These are phyloP conservation scores for Chelon auratus DNA, from an alignment of 2,797 vertebrate genomes.

Conservation along the genomic window DNA sequence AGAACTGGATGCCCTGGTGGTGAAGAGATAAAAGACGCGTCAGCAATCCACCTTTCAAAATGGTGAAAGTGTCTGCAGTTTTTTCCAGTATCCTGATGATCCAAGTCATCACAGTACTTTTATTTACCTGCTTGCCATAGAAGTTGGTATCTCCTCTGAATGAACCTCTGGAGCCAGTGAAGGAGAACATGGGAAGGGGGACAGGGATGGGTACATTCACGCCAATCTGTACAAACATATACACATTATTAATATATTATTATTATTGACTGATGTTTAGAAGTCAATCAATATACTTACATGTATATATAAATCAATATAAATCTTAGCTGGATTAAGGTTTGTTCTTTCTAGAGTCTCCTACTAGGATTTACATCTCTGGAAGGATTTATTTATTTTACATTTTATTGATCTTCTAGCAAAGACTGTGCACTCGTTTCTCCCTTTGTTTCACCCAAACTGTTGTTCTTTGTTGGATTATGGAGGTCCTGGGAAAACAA, in stretches of 20 bases:
- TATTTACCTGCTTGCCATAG: conserved; percentile 96
- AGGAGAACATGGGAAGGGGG: conserved; percentile 99
- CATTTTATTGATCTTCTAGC: too few relatives aligned
- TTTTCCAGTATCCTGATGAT: background rate
- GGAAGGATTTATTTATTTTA: too few relatives aligned
- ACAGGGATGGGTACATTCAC: conserved; percentile 98
- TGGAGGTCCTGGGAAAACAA: too few relatives aligned
- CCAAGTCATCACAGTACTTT: background rate
- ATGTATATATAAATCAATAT: too few relatives aligned
- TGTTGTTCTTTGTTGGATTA: too few relatives aligned
- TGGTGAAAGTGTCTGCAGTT: background rate
- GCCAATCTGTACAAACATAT: conserved; percentile 85
- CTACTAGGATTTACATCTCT: too few relatives aligned
- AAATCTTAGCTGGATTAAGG: too few relatives aligned
- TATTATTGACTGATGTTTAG: background rate
- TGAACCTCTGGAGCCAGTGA: conserved; percentile 95
- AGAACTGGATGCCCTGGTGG: conserved; percentile 92
- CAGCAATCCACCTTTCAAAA: background rate
- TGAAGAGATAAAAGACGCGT: conserved; percentile 6
- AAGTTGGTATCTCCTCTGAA: conserved; percentile 99
- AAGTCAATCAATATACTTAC: background rate
- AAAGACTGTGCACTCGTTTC: too few relatives aligned
- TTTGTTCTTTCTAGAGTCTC: too few relatives aligned
- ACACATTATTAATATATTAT: background rate
- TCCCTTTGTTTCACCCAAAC: too few relatives aligned